Evolutionary conservation across 2,888 invertebrate species (phyloP).

Genomic region (Oxytorus armatus): DNA sequence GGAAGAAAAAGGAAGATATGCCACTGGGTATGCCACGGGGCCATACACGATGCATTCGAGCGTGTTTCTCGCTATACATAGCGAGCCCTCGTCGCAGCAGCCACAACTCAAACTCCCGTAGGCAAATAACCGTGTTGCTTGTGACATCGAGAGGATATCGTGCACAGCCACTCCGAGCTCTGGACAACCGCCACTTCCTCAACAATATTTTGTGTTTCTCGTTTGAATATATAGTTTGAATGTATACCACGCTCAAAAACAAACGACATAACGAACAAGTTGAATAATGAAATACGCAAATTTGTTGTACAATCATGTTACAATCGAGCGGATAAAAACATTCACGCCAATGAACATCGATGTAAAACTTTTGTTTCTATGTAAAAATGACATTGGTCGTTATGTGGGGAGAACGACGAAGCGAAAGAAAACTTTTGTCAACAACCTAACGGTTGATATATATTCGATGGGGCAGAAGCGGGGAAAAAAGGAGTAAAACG

Average conservation of each 20-base stretch:
- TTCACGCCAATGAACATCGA: constrained; percentile 6
- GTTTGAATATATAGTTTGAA: too few species aligned
- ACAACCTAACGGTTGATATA: constrained; percentile 2
- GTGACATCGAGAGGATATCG: not conserved
- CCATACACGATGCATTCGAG: constrained; percentile 35
- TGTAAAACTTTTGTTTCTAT: not conserved
- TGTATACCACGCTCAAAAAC: not conserved
- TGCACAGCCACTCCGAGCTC: too few species aligned
- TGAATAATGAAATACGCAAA: not conserved
- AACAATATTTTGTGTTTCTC: too few species aligned
- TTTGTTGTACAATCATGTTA: not conserved
- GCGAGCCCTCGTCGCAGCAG: constrained; percentile 2
- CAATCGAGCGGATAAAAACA: not conserved
- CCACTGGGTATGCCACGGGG: not conserved
- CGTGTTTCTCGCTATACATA: constrained; percentile 9
- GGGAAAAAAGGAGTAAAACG: not conserved
- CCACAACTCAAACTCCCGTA: constrained; percentile 37
- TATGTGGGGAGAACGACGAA: constrained; percentile 1
- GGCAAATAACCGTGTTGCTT: not conserved
- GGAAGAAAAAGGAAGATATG: not conserved
- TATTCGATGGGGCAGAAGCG: constrained; percentile 26
- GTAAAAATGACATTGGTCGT: constrained; percentile 9
- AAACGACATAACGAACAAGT: not conserved
- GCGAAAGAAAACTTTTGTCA: constrained; percentile 18
- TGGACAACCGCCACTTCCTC: too few species aligned